phyloP scores from a whole-genome alignment of 2,113 vertebrate species.

The Chlorodrepanis virens region DNA sequence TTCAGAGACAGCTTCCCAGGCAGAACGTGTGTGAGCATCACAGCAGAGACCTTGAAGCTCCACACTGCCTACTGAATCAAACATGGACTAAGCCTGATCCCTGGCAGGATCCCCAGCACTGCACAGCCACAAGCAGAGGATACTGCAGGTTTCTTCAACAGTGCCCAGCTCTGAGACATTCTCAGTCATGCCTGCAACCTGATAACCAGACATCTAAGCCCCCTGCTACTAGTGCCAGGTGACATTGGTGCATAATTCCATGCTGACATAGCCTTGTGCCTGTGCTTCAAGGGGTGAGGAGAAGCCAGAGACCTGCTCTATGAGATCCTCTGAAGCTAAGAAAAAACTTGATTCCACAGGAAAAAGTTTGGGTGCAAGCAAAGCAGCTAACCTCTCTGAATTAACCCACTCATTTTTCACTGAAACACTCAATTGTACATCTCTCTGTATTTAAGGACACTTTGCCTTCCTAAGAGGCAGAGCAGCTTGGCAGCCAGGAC shows the following conservation, averaged over 20 bases:
- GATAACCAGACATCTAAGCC: background rate
- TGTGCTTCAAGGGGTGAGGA: fast-evolving
- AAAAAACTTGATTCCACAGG: background rate
- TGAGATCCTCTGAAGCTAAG: background rate
- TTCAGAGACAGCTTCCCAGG: background rate
- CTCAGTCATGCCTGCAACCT: background rate
- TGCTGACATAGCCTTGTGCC: background rate
- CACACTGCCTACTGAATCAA: fast-evolving
- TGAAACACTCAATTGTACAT: fast-evolving
- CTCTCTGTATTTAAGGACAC: background rate
- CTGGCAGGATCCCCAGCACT: background rate
- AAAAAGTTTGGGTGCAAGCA: background rate
- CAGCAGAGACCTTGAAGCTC: background rate
- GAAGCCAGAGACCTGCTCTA: background rate
- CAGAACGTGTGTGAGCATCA: background rate
- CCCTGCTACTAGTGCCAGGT: background rate
- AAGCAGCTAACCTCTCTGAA: background rate
- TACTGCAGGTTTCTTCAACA: background rate
- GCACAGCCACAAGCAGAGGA: background rate
- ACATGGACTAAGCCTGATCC: background rate
- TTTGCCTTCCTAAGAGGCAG: background rate
- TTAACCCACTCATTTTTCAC: background rate
- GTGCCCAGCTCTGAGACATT: background rate
- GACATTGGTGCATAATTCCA: background rate
- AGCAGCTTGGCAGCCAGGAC: background rate